Evolutionary conservation across 2,888 invertebrate genomes (phyloP).

Genomic region (Thereva unica): DNA sequence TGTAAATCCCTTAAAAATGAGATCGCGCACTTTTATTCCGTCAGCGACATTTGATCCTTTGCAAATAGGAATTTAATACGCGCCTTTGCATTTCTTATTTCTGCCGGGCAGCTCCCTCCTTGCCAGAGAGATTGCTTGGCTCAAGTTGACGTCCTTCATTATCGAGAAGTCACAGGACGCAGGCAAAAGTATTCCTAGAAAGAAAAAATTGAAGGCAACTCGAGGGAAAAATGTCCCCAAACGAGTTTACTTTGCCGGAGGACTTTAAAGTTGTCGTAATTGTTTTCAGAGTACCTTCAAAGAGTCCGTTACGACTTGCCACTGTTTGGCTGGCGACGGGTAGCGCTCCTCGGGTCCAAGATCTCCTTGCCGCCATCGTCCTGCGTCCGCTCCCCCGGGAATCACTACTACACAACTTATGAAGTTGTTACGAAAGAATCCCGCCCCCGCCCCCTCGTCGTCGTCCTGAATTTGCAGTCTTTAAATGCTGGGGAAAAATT

Average conservation of each 20-base stretch:
- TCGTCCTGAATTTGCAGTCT: conserved; percentile 12
- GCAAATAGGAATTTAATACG: conserved; percentile 42
- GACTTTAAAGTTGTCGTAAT: conserved; percentile 27
- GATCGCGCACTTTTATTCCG: conserved; percentile 39
- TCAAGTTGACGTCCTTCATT: conserved; percentile 20
- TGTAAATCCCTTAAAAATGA: conserved; percentile 43
- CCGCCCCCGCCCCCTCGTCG: conserved; percentile 3
- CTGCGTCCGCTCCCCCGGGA: neutral
- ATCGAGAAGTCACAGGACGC: conserved; percentile 4
- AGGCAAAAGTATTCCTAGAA: neutral
- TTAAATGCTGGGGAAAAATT: conserved; percentile 26
- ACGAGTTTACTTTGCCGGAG: conserved; percentile 20
- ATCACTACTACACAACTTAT: conserved; percentile 6
- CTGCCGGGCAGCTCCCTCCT: neutral
- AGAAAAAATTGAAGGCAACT: conserved; percentile 13
- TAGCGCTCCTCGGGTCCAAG: neutral
- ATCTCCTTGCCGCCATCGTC: neutral
- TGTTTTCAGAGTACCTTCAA: conserved; percentile 20
- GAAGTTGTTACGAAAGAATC: conserved; percentile 27
- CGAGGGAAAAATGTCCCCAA: neutral
- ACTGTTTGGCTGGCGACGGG: neutral
- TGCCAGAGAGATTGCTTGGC: neutral
- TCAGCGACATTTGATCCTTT: conserved; percentile 41
- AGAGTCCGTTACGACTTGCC: neutral
- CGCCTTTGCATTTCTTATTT: conserved; percentile 38